Base-by-base conservation (phyloP, 2,797 vertebrate genomes). In the Ambastaia sidthimunki region DNA sequence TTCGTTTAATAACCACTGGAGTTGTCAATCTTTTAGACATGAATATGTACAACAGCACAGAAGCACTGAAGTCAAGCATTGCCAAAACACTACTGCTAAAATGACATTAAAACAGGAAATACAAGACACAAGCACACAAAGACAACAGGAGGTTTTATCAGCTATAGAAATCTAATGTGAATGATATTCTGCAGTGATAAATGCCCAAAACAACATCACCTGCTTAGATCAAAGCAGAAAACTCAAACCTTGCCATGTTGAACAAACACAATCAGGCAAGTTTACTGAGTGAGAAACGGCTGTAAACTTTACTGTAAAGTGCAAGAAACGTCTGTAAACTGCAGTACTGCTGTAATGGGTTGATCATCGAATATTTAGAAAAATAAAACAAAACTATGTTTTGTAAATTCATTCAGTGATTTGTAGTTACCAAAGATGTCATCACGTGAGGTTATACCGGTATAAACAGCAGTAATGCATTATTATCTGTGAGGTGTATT, bases 241-340 rank as follows among this genome's bases (percentile, higher is more conserved):
- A 10, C 67, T 65, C 59, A 55, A 82, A 71, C 55, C 63, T 81
- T 77, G 87, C 85, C 85, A 86, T 86, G 84, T 66, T 77, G 87
- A 84, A 85, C 82, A 86, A 84, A 88, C 76, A 82, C 74, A 77
- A 80, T 83, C 13, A 15, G 25, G 59, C 12, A 28, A 60, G 13
- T 6, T 60, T 28, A 15, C 55, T 12, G 10, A 23, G 7, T 10
- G 21, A 23, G 55, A 21, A 18, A 52, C 48, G 13, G 6, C 48
- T 13, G 12, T 50, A 50, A 50, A 50, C 48, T 50, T 16, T 15
- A 50, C 15, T 50, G 48, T 16, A 50, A 50, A 16, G 48, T 16
- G 48, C 15, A 50, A 50, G 15, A 50, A 50, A 18, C 47, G 47
- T 48, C 13, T 48, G 11, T 37, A 34, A 34, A 34, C 31, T 34